These are phyloP conservation scores for Sisyra terminalis DNA, from an alignment of 2,888 invertebrate genomes.

Conservation along the genomic window DNA sequence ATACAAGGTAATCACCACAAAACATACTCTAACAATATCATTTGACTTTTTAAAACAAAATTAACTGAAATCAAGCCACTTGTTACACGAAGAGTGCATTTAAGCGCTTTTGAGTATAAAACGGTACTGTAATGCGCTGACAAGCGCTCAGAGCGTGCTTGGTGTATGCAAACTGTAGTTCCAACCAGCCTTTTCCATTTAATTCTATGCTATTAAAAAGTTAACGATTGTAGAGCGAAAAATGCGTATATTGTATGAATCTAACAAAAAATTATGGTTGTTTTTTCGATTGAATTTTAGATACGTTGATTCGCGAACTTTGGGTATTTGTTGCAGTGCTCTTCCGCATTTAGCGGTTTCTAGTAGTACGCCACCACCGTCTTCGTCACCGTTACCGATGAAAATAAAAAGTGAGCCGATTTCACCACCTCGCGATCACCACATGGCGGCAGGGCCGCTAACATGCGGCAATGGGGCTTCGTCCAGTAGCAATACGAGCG, in stretches of 20 bases:
- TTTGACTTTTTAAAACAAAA: neutral
- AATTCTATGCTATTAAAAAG: too few relatives aligned
- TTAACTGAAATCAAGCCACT: too few relatives aligned
- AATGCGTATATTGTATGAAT: too few relatives aligned
- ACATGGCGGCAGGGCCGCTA: conserved; percentile 26
- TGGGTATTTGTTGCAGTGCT: conserved; percentile 30
- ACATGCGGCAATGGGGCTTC: conserved; percentile 30
- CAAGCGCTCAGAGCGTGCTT: too few relatives aligned
- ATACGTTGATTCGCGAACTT: neutral
- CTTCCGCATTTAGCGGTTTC: conserved; percentile 61
- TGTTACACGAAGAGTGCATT: too few relatives aligned
- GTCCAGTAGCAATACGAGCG: conserved; percentile 25
- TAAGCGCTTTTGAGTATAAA: too few relatives aligned
- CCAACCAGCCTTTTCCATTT: too few relatives aligned
- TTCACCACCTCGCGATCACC: conserved; percentile 79
- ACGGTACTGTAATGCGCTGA: too few relatives aligned
- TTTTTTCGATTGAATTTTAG: neutral
- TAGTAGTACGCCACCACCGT: conserved; percentile 60
- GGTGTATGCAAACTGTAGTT: too few relatives aligned
- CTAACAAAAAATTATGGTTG: too few relatives aligned
- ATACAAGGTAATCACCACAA: conserved; percentile 37
- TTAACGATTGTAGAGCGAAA: too few relatives aligned
- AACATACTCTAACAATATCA: neutral
- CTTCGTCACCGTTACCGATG: conserved; percentile 65
- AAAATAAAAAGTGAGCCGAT: conserved; percentile 93